Percentiles rank a stretch among this genome's conserved stretches.
These are phyloP conservation scores for Ellobium chinense DNA, from an alignment of 2,888 invertebrate genomes.

Conservation along the genomic window DNA sequence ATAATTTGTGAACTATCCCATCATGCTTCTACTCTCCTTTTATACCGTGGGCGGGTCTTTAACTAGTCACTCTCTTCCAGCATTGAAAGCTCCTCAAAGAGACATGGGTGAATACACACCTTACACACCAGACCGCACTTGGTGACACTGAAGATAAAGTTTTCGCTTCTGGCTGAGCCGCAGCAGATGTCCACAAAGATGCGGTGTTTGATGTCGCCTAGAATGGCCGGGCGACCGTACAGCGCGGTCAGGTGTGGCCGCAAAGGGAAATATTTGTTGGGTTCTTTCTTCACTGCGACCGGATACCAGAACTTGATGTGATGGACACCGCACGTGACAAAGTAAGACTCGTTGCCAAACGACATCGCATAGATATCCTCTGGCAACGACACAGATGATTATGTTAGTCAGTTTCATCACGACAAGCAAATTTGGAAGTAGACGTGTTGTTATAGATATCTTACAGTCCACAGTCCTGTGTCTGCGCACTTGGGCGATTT, in stretches of 20 bases:
- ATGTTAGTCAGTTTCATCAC: too few species aligned
- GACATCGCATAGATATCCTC: conserved; percentile 37
- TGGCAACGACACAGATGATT: too few species aligned
- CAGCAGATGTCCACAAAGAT: conserved; percentile 26
- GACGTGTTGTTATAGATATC: too few species aligned
- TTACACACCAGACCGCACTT: conserved; percentile 38
- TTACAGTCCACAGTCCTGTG: too few species aligned
- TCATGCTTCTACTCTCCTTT: too few species aligned
- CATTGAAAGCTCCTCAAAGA: too few species aligned
- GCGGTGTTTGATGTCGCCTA: conserved; percentile 26
- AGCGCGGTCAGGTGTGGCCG: neutral
- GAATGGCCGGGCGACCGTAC: conserved; percentile 30
- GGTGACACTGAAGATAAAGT: conserved; percentile 29
- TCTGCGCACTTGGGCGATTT: too few species aligned
- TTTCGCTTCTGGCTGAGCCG: conserved; percentile 11
- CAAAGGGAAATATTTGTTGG: neutral
- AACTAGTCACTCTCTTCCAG: too few species aligned
- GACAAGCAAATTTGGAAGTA: too few species aligned
- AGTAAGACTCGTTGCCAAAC: conserved; percentile 4
- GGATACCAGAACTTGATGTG: conserved; percentile 45
- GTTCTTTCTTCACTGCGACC: neutral
- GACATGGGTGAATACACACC: conserved; percentile 18
- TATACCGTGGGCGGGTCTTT: too few species aligned
- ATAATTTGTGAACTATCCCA: too few species aligned
- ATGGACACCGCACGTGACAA: conserved; percentile 39